Conservation (phyloP, 23 tunicate genomes). For the Styela plicata region DNA sequence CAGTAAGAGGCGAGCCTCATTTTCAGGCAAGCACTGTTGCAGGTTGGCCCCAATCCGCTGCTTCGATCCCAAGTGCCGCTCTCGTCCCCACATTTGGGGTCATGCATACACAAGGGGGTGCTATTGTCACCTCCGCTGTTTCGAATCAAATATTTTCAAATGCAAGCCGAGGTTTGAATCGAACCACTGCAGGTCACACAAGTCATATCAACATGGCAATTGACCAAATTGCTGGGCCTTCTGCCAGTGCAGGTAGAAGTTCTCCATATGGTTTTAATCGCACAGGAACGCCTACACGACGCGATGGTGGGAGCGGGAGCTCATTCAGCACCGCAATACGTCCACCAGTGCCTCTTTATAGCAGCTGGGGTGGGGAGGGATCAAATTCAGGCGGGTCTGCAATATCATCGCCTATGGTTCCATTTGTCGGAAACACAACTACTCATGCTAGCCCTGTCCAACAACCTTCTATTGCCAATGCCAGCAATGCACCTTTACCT, state of each 20-base stretch:
- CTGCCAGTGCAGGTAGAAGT: background rate
- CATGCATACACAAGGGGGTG: background rate
- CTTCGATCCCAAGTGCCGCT: background rate
- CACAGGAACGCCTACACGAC: background rate
- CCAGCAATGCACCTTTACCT: background rate
- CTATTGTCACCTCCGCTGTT: background rate
- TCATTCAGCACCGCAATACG: conserved; percentile 30
- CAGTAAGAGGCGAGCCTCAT: conserved; percentile 8
- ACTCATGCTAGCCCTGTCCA: conserved; percentile 5
- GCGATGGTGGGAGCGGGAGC: conserved; percentile 7
- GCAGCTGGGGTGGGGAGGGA: conserved; percentile 70
- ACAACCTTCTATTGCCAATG: conserved; percentile 9
- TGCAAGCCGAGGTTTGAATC: background rate
- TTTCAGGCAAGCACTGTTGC: background rate
- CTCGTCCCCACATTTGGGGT: conserved; percentile 3
- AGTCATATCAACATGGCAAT: background rate
- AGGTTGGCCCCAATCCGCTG: background rate
- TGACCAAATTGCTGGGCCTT: background rate
- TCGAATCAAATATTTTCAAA: background rate
- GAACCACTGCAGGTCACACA: background rate
- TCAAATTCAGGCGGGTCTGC: conserved; percentile 26
- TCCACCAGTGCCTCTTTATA: conserved; percentile 86
- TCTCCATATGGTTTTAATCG: conserved; percentile 26
- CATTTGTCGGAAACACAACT: background rate
- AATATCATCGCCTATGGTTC: conserved; percentile 3